Evolutionary conservation across 2,113 vertebrate species (phyloP).

Genomic region (Propithecus coquereli): DNA sequence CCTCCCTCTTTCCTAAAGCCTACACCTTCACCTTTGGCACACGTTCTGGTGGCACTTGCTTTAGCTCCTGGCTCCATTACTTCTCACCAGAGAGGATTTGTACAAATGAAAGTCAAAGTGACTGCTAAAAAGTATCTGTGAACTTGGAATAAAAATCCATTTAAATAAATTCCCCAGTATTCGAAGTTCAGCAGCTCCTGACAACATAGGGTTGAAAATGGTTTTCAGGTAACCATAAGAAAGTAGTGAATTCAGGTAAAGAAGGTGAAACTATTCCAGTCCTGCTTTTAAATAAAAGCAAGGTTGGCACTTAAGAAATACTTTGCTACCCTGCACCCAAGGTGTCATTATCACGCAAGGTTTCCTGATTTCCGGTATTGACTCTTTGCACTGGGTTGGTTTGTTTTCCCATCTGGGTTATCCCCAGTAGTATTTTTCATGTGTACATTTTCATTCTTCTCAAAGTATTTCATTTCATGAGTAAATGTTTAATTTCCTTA

Average conservation of each 20-base stretch:
- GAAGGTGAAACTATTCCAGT: not conserved
- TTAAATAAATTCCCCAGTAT: not conserved
- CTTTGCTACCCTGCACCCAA: not conserved
- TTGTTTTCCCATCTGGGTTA: not conserved
- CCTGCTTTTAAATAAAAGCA: not conserved
- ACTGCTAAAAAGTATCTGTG: not conserved
- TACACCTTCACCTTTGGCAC: not conserved
- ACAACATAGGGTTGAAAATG: not conserved
- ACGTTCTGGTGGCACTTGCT: not conserved
- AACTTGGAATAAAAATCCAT: not conserved
- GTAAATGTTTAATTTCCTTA: conserved; percentile 34
- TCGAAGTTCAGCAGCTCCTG: not conserved
- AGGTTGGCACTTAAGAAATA: not conserved
- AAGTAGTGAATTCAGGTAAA: not conserved
- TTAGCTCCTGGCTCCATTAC: not conserved
- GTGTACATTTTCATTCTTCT: conserved; percentile 5
- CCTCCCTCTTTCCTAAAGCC: not conserved
- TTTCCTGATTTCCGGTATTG: not conserved
- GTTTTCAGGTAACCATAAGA: not conserved
- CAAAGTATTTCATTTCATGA: not conserved
- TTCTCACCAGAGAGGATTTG: not conserved
- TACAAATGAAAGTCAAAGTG: not conserved
- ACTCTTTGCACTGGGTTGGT: not conserved
- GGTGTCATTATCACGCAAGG: not conserved
- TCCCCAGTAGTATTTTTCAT: not conserved